These are phyloP conservation scores for Steinernema carpocapsae DNA, from an alignment of 2,888 invertebrate species.

Conservation along the genomic window DNA sequence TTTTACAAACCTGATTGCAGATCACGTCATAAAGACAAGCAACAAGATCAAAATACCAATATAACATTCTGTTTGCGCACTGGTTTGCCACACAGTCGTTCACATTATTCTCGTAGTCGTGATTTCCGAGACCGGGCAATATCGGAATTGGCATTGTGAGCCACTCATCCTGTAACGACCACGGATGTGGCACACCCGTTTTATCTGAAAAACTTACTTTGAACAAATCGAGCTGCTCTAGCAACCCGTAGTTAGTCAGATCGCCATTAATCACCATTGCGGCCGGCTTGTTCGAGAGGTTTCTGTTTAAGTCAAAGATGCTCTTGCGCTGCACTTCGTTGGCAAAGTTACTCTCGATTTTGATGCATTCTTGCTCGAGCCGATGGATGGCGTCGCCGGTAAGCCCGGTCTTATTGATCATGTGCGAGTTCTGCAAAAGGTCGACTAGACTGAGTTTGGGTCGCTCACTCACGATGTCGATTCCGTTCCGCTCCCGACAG, in stretches of 20 bases:
- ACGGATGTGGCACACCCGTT: background rate
- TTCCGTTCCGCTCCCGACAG: slow-evolving; percentile 47
- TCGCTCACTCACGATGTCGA: slow-evolving; percentile 46
- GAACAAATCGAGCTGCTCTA: slow-evolving; percentile 56
- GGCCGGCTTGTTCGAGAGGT: slow-evolving; percentile 50
- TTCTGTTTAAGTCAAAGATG: slow-evolving; percentile 48
- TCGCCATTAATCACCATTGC: slow-evolving; percentile 67
- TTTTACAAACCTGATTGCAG: slow-evolving; percentile 40
- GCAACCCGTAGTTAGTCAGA: slow-evolving; percentile 66
- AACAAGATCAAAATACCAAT: slow-evolving; percentile 41
- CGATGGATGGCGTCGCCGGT: slow-evolving; percentile 35
- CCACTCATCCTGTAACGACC: slow-evolving; percentile 56
- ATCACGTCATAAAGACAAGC: slow-evolving; percentile 27
- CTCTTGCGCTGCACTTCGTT: slow-evolving; percentile 63
- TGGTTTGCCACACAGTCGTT: slow-evolving; percentile 55
- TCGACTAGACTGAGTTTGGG: background rate
- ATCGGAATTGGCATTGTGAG: slow-evolving; percentile 60
- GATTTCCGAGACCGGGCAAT: slow-evolving; percentile 65
- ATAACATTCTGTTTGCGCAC: slow-evolving; percentile 51
- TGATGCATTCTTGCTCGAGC: slow-evolving; percentile 48
- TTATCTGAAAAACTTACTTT: slow-evolving; percentile 45
- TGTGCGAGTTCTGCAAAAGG: slow-evolving; percentile 38
- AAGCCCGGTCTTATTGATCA: slow-evolving; percentile 38
- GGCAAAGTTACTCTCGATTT: slow-evolving; percentile 58
- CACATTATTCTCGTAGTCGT: slow-evolving; percentile 68